Evolutionary conservation across 2,888 invertebrate genomes (phyloP).

Genomic region (Pollenia angustigena): DNA sequence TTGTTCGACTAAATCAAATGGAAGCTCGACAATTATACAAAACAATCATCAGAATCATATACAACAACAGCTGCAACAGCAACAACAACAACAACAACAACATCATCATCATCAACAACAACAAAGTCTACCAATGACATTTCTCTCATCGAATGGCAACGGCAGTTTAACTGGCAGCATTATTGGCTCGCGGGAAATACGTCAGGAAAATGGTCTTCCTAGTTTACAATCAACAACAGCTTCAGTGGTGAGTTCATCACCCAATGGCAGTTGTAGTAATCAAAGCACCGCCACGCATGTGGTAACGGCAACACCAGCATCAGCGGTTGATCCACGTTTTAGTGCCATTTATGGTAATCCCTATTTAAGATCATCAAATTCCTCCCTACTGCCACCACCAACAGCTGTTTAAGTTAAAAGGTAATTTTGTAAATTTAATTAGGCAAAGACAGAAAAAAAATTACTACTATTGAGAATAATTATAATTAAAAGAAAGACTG

Average conservation of each 20-base stretch:
- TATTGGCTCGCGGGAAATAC: constrained; percentile 82
- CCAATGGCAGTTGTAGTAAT: constrained; percentile 83
- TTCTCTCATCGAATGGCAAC: constrained; percentile 80
- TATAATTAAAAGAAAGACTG: constrained; percentile 69
- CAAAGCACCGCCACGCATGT: constrained; percentile 82
- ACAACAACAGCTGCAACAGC: constrained; percentile 80
- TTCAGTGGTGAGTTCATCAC: constrained; percentile 84
- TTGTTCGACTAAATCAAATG: constrained; percentile 83
- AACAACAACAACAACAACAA: constrained; percentile 78
- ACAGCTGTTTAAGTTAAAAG: constrained; percentile 84
- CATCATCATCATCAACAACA: constrained; percentile 77
- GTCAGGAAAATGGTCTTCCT: constrained; percentile 84
- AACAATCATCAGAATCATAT: constrained; percentile 82
- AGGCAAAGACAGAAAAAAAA: constrained; percentile 15
- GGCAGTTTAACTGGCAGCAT: constrained; percentile 83
- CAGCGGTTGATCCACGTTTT: constrained; percentile 91
- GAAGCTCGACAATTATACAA: constrained; percentile 81
- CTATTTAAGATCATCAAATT: constrained; percentile 89
- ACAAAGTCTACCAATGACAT: constrained; percentile 83
- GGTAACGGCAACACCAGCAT: constrained; percentile 78
- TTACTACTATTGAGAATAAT: constrained; percentile 42
- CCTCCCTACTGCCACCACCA: constrained; percentile 86
- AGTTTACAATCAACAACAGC: constrained; percentile 83
- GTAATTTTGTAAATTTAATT: constrained; percentile 23
- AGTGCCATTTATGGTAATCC: constrained; percentile 96